phyloP scores from a whole-genome alignment of 1,140 invertebrate genomes.

The Papilio polytes region DNA sequence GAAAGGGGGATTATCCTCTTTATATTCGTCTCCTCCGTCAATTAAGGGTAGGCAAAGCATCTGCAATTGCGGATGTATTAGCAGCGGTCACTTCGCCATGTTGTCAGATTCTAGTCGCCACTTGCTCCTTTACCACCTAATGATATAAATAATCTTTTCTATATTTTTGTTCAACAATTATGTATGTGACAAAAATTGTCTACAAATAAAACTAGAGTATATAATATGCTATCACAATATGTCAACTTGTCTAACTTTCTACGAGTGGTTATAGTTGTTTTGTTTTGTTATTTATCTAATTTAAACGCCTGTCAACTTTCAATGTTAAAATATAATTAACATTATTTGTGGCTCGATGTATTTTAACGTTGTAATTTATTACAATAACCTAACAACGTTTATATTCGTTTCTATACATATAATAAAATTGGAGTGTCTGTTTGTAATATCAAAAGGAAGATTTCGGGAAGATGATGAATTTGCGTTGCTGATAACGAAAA shows the following conservation, averaged over 20 bases:
- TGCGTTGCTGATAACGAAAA: too few species aligned
- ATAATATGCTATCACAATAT: background rate
- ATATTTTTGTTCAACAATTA: background rate
- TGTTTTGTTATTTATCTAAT: too few species aligned
- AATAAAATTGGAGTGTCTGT: too few species aligned
- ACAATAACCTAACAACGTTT: background rate
- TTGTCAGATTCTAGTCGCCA: too few species aligned
- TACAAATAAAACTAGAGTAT: background rate
- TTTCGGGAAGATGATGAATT: too few species aligned
- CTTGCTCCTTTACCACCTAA: too few species aligned
- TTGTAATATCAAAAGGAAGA: too few species aligned
- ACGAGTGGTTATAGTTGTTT: background rate
- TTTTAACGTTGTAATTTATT: background rate
- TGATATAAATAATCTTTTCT: background rate
- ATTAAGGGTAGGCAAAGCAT: too few species aligned
- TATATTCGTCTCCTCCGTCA: too few species aligned
- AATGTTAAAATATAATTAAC: background rate
- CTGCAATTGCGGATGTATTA: too few species aligned
- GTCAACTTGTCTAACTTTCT: background rate
- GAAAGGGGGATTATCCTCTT: too few species aligned
- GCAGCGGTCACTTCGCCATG: too few species aligned
- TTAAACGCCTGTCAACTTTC: slow-evolving; percentile 12
- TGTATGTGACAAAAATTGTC: background rate
- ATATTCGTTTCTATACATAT: background rate
- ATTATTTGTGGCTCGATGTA: background rate